These are phyloP conservation scores for Lycaena phlaeas DNA, from an alignment of 2,888 invertebrate genomes.

Conservation along the genomic window DNA sequence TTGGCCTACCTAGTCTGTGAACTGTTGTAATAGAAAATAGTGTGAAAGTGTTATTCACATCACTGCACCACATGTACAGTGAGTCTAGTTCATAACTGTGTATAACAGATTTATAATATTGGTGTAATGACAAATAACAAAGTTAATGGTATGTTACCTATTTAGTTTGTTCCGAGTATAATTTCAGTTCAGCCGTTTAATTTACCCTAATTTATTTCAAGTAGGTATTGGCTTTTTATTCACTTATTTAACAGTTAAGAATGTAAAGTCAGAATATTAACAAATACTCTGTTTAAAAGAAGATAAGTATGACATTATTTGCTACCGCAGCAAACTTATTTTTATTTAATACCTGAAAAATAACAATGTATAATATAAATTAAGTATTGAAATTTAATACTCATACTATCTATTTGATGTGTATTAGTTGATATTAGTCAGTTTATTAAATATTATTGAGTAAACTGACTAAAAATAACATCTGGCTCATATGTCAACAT, in stretches of 20 bases:
- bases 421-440: too few relatives aligned
- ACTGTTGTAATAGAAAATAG: slow-evolving; percentile 30
- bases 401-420: too few relatives aligned
- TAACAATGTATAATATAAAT: neutral
- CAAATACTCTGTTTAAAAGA: too few relatives aligned
- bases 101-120: neutral
- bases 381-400: neutral
- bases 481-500: neutral
- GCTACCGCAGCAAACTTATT: neutral
- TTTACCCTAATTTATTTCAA: too few relatives aligned
- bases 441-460: too few relatives aligned
- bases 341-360: neutral
- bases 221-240: too few relatives aligned
- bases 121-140: slow-evolving; percentile 1
- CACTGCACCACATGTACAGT: slow-evolving; percentile 10
- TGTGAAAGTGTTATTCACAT: slow-evolving; percentile 41
- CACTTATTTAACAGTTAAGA: too few relatives aligned
- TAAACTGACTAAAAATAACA: too few relatives aligned
- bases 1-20: slow-evolving; percentile 27
- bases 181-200: too few relatives aligned
- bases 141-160: neutral
- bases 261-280: too few relatives aligned
- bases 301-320: too few relatives aligned
- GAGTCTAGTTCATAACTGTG: slow-evolving; percentile 9
- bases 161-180: slow-evolving; percentile 1